A percentile compares a stretch with the other conserved stretches of the same genome.
Evolutionary conservation across 64 coral and sea anemone species (phyloP).

Genomic region (Exaiptasia diaphana): DNA sequence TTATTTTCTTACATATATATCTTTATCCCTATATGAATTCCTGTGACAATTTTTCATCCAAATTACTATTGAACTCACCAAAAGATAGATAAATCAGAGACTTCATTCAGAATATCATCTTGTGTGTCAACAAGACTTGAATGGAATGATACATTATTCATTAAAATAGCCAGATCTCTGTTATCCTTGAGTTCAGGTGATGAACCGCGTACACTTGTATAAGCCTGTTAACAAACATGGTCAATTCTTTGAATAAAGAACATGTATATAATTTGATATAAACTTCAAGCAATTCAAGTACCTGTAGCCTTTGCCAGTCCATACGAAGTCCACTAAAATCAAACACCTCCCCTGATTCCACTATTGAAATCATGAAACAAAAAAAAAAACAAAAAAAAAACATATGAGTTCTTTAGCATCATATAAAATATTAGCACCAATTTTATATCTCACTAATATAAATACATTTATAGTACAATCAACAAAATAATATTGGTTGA

Average conservation of each 20-base stretch:
- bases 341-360: conserved; percentile 81
- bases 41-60: too few species aligned
- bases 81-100: conserved; percentile 90
- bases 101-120: conserved; percentile 66
- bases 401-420: too few species aligned
- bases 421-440: neutral
- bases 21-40: too few species aligned
- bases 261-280: neutral
- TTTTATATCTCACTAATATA: neutral
- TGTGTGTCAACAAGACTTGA: conserved; percentile 84
- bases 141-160: conserved; percentile 95
- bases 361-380: too few species aligned
- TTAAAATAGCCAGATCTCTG: conserved; percentile 72
- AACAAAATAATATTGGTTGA: too few species aligned
- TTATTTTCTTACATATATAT: too few species aligned
- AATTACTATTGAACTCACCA: too few species aligned
- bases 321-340: conserved; percentile 78
- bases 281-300: neutral
- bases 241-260: neutral
- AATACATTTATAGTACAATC: neutral
- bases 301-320: conserved; percentile 96
- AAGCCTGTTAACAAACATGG: conserved; percentile 36
- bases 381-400: too few species aligned
- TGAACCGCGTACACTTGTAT: conserved; percentile 83
- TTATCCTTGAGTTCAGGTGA: conserved; percentile 95